These are phyloP conservation scores for Macroglossus sobrinus DNA, from an alignment of 2,113 vertebrate genomes.

Conservation along the genomic window DNA sequence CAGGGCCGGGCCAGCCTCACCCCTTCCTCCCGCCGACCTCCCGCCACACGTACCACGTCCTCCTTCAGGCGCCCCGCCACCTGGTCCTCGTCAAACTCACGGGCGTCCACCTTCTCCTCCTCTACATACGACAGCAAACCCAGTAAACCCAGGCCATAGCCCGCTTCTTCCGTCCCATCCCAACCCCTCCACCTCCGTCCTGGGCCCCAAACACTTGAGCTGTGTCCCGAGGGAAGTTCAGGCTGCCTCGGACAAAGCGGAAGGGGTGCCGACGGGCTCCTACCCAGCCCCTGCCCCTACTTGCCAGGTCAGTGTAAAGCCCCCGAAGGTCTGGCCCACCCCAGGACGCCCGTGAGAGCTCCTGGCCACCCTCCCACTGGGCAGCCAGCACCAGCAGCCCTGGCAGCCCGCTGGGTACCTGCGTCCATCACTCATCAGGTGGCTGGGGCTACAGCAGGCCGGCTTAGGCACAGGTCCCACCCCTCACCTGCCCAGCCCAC, in stretches of 20 bases:
- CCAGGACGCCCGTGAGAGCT: background rate
- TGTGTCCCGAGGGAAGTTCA: background rate
- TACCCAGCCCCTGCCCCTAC: background rate
- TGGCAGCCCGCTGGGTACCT: accelerated
- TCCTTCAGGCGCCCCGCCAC: slow-evolving; percentile 92
- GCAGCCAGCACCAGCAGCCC: background rate
- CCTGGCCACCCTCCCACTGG: background rate
- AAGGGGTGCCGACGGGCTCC: background rate
- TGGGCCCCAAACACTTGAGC: background rate
- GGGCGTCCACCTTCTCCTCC: slow-evolving; percentile 89
- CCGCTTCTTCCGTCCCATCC: background rate
- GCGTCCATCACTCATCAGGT: background rate
- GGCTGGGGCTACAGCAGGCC: background rate
- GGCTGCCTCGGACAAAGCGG: background rate
- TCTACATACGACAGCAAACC: slow-evolving; percentile 75
- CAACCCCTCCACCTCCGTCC: background rate
- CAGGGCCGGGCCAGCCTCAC: background rate
- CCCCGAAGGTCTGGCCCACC: background rate
- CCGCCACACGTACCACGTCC: slow-evolving; percentile 88
- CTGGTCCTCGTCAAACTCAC: slow-evolving; percentile 83
- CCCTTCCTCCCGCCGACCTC: accelerated
- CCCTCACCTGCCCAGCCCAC: background rate
- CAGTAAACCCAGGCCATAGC: background rate
- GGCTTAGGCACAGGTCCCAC: no score
- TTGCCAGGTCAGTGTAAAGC: background rate